A percentile compares a stretch with the other conserved stretches of the same genome.
Conservation (phyloP, 2,113 vertebrate genomes). For the Dromiciops gliroides region DNA sequence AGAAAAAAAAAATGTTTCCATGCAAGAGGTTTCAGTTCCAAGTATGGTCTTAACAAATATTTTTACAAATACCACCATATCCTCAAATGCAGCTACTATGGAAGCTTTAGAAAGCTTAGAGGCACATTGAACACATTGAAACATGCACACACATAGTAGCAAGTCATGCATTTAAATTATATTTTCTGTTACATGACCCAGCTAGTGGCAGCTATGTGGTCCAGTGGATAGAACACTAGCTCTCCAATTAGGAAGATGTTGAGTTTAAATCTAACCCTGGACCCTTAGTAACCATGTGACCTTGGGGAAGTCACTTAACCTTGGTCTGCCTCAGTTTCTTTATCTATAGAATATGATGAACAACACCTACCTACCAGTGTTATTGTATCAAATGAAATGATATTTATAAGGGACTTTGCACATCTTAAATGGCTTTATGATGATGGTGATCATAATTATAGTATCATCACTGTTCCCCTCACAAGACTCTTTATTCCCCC, state of each 20-base stretch:
- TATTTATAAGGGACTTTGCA: not conserved
- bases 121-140: slow-evolving; percentile 38
- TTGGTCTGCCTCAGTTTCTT: not conserved
- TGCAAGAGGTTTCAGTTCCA: slow-evolving; percentile 69
- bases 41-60: slow-evolving; percentile 76
- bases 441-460: not conserved
- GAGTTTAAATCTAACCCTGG: not conserved
- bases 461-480: not conserved
- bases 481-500: not conserved
- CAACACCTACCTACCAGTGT: not conserved
- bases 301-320: not conserved
- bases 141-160: not conserved
- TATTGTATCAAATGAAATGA: not conserved
- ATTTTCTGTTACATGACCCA: not conserved
- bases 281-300: not conserved
- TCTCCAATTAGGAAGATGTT: not conserved
- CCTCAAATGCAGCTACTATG: slow-evolving; percentile 46
- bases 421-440: not conserved
- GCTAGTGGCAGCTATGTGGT: not conserved
- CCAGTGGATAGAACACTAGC: not conserved
- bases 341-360: not conserved
- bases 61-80: slow-evolving; percentile 71
- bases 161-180: not conserved
- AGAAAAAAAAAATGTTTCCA: slow-evolving; percentile 72
- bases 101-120: slow-evolving; percentile 65